A percentile compares a stretch with the other conserved stretches of the same genome.
These are phyloP conservation scores for Apaloderma vittatum DNA, from an alignment of 2,113 vertebrate genomes.

Conservation along the genomic window DNA sequence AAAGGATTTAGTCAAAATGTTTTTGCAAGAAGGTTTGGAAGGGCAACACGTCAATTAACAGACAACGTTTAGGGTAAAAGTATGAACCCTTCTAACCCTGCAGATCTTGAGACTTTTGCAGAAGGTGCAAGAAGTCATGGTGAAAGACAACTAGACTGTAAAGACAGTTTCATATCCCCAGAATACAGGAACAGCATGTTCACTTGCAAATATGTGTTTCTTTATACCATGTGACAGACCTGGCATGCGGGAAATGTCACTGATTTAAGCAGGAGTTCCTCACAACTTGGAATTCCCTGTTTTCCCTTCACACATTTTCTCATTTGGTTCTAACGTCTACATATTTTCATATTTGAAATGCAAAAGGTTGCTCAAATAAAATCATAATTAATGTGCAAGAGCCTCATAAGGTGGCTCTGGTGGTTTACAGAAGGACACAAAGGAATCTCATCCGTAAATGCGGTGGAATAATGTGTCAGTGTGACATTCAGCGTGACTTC, in stretches of 20 bases:
- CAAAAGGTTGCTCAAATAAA: neutral
- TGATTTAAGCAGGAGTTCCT: neutral
- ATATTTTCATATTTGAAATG: neutral
- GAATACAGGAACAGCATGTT: neutral
- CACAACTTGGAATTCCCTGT: neutral
- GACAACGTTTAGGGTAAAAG: neutral
- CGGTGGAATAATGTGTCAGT: neutral
- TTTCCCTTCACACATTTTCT: conserved; percentile 24
- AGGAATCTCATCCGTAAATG: neutral
- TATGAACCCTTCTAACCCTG: neutral
- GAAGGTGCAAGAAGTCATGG: neutral
- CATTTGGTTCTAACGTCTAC: neutral
- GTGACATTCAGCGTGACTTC: conserved; percentile 21
- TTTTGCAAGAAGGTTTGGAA: neutral
- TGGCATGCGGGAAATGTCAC: neutral
- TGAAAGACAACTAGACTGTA: neutral
- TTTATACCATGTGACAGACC: neutral
- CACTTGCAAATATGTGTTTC: neutral
- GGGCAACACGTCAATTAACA: neutral
- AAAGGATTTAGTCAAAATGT: neutral
- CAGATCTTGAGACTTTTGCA: neutral
- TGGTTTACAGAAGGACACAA: neutral
- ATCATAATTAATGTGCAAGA: neutral
- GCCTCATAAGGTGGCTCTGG: neutral
- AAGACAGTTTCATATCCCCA: neutral